These are phyloP conservation scores for Acrossocheilus fasciatus DNA, from an alignment of 2,797 vertebrate species.

Conservation along the genomic window DNA sequence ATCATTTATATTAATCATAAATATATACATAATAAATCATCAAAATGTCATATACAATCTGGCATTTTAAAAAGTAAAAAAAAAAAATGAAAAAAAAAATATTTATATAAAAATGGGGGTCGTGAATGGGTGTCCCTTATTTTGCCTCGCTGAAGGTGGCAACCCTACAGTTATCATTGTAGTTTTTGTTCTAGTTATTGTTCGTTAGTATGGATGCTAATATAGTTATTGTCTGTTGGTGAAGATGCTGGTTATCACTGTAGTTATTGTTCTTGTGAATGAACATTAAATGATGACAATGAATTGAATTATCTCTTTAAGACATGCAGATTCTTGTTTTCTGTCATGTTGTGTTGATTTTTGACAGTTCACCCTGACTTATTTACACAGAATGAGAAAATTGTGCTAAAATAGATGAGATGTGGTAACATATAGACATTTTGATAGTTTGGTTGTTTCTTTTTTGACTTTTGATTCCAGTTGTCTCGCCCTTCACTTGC, in stretches of 20 bases:
- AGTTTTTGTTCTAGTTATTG: too few relatives aligned
- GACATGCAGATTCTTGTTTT: neutral
- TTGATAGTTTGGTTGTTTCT: neutral
- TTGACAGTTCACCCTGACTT: neutral
- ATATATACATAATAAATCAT: too few relatives aligned
- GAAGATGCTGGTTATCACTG: too few relatives aligned
- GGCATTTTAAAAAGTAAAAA: too few relatives aligned
- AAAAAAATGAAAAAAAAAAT: too few relatives aligned
- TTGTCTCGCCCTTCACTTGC: neutral
- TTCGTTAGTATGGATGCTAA: neutral
- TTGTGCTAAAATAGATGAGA: neutral
- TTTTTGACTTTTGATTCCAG: neutral
- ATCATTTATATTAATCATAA: too few relatives aligned
- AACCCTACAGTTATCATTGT: too few relatives aligned
- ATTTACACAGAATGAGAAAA: neutral
- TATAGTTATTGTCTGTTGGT: too few relatives aligned
- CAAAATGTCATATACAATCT: too few relatives aligned
- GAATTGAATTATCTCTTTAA: neutral
- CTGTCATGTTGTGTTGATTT: neutral
- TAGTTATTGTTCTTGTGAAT: neutral
- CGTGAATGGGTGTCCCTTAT: too few relatives aligned
- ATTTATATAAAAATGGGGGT: too few relatives aligned
- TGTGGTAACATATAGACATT: neutral
- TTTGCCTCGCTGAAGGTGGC: too few relatives aligned
- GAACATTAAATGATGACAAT: neutral